These are phyloP conservation scores for Myripristis murdjan DNA, from an alignment of 2,797 vertebrate genomes.

Conservation along the genomic window DNA sequence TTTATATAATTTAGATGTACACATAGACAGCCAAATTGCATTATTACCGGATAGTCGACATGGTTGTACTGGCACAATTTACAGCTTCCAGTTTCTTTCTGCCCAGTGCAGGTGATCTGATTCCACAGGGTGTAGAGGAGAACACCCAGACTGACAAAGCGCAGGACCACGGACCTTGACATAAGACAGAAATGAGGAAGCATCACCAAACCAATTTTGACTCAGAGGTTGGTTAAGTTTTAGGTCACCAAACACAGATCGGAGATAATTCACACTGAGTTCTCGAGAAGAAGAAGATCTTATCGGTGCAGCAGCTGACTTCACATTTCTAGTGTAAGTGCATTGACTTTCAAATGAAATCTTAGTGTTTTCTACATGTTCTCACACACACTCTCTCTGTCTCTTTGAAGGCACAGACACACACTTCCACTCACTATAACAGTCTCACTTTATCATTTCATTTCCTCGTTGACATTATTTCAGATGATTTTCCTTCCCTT, in stretches of 20 bases:
- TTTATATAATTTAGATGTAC: background rate
- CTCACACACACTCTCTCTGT: background rate
- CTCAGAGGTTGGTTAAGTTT: background rate
- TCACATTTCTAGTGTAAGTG: background rate
- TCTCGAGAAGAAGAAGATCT: no score
- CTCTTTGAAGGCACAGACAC: no score
- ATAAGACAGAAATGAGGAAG: background rate
- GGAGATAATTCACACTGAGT: background rate
- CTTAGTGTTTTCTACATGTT: no score
- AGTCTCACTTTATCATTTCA: no score
- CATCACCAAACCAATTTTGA: background rate
- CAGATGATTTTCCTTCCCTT: no score
- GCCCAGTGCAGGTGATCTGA: conserved; percentile 87
- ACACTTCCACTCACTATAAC: no score
- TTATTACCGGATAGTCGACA: conserved; percentile 80
- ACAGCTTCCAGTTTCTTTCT: conserved; percentile 12
- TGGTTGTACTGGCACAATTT: conserved; percentile 84
- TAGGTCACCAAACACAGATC: background rate
- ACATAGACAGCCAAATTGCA: background rate
- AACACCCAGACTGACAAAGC: conserved; percentile 86
- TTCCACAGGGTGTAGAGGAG: conserved; percentile 88
- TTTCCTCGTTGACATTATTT: no score
- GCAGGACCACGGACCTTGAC: conserved; percentile 88
- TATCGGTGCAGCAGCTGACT: background rate
- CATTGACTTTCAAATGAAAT: background rate